phyloP scores from a whole-genome alignment of 2,113 vertebrate genomes.

The Chrysochloris asiatica region DNA sequence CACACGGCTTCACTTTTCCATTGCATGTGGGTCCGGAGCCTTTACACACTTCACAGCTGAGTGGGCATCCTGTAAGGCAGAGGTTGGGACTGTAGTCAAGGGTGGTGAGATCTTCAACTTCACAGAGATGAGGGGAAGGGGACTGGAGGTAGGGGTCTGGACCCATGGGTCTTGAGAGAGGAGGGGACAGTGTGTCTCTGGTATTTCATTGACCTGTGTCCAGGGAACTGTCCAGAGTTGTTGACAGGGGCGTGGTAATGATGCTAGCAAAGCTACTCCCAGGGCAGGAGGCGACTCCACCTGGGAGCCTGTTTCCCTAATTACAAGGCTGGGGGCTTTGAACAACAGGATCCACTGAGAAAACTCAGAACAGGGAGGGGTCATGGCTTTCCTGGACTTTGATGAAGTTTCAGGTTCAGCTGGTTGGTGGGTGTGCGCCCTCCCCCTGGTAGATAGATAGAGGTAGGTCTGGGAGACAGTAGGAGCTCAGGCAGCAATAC shows the following conservation, averaged over 20 bases:
- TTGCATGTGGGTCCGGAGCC: conserved; percentile 58
- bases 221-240: conserved; percentile 12
- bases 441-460: background rate
- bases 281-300: conserved; percentile 55
- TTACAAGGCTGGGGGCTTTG: conserved; percentile 60
- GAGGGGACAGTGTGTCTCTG: background rate
- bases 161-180: background rate
- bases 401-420: conserved; percentile 44
- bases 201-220: background rate
- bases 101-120: background rate
- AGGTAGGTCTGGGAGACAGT: background rate
- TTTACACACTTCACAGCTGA: conserved; percentile 73
- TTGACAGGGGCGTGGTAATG: background rate
- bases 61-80: conserved; percentile 43
- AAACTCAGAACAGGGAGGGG: conserved; percentile 43
- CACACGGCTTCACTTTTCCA: conserved; percentile 61
- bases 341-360: conserved; percentile 45
- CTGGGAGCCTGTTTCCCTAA: conserved; percentile 33
- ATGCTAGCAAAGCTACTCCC: conserved; percentile 35
- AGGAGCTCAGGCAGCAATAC: background rate
- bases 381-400: conserved; percentile 21
- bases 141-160: rapidly evolving
- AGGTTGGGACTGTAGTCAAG: background rate
- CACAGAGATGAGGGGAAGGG: background rate
- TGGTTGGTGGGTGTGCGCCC: background rate